Evolutionary conservation across 2,888 invertebrate species (phyloP).

Genomic region (Epistrophe grossulariae): DNA sequence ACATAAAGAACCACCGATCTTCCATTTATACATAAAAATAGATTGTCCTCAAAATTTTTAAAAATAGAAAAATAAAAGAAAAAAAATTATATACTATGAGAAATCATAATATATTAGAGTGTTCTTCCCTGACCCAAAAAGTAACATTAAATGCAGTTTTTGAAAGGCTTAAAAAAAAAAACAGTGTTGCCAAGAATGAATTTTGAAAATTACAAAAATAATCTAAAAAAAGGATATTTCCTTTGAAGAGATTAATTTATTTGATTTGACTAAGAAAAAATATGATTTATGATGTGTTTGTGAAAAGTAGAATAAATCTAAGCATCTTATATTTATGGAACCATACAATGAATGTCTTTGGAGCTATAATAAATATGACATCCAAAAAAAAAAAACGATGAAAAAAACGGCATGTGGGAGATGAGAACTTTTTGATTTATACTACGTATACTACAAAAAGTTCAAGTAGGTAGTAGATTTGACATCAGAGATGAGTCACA

Average conservation of each 20-base stretch:
- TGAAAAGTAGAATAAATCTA: background rate
- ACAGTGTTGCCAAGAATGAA: slow-evolving; percentile 5
- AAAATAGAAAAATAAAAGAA: slow-evolving; percentile 6
- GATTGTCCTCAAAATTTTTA: slow-evolving; percentile 37
- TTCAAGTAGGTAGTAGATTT: background rate
- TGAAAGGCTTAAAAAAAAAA: slow-evolving; percentile 9
- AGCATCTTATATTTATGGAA: background rate
- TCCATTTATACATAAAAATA: slow-evolving; percentile 37
- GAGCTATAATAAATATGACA: slow-evolving; percentile 6
- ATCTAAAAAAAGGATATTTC: background rate
- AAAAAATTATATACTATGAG: background rate
- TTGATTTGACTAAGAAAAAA: background rate
- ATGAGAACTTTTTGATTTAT: background rate
- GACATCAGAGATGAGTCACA: no score
- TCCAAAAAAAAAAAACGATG: background rate
- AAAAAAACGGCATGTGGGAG: background rate
- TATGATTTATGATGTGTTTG: slow-evolving; percentile 13
- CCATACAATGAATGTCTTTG: background rate
- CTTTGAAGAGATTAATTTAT: background rate
- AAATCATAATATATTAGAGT: background rate
- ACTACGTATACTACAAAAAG: background rate
- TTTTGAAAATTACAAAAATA: background rate
- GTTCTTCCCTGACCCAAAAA: slow-evolving; percentile 26
- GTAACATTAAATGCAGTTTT: background rate
- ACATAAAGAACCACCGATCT: slow-evolving; percentile 33